phyloP scores from a whole-genome alignment of 1,140 invertebrate species.

The Heliconius eleuchia region DNA sequence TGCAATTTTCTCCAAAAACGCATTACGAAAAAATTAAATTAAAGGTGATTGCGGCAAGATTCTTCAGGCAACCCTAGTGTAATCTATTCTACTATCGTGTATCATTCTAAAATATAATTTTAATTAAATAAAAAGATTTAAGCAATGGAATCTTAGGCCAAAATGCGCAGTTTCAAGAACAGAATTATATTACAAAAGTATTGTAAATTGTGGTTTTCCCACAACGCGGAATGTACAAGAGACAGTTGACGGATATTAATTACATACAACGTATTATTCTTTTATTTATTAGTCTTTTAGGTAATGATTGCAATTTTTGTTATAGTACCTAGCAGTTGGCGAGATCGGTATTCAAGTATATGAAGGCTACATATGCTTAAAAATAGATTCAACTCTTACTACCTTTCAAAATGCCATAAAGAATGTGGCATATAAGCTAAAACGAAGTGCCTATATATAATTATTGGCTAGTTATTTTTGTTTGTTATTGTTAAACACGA shows the following conservation, averaged over 20 bases:
- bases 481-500: too few species aligned
- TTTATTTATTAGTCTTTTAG: neutral
- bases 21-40: too few species aligned
- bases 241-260: neutral
- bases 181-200: neutral
- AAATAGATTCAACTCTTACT: neutral
- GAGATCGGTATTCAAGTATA: neutral
- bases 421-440: neutral
- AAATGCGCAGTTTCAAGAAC: neutral
- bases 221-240: neutral
- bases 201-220: neutral
- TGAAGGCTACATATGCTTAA: neutral
- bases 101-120: too few species aligned
- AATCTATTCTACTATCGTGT: too few species aligned
- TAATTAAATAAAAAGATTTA: too few species aligned
- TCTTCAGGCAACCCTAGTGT: too few species aligned
- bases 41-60: too few species aligned
- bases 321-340: neutral
- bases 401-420: neutral
- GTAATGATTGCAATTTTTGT: neutral
- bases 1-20: too few species aligned
- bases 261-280: neutral
- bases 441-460: too few species aligned
- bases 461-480: too few species aligned
- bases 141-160: too few species aligned